Base-by-base conservation (phyloP, 2,888 invertebrate genomes). In the Anthrax anthrax region DNA sequence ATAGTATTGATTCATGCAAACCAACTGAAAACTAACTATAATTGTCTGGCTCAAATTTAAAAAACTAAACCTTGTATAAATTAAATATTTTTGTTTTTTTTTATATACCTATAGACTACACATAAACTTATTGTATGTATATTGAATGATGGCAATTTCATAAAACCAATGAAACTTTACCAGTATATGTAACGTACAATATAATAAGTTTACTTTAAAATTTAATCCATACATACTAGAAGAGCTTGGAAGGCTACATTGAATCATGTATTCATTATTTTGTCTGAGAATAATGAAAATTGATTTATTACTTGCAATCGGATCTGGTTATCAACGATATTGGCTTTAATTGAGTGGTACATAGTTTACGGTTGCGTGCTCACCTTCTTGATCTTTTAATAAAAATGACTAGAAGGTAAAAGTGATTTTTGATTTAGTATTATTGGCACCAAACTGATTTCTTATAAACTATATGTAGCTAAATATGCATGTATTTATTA, bases 401-500 rank as follows among this genome's bases (percentile, higher is more conserved):
- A 23, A 51, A 50, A 52, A 52, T 53, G 53, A 52, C 52, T 53
- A 47, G 50, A 48, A 49, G 53, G 53, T 53, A 53, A 53, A 53
- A 53, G 53, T 53, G 53, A 53, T 53, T 53, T 53, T 53, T 53
- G 53, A 53, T 53, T 53, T 53, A 53, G 53, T 53, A 50, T 53
- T 53, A 53, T 53, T 53, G 52, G 53, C 52, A 53, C 50, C 51
- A 51, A 52, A 52, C 50, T 48, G 49, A 52, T 53, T 44, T 44
- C 39, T 40, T 34, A 19, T 23, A 23, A 23, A n/a, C n/a, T n/a
- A n/a, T n/a, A n/a, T 37, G 27, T 39, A 39, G 44, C 39, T 44
- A 47, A 47, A 47, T 44, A 53, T 50, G 50, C 39, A 29, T 50
- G 49, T 34, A 44, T 43, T 16, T 38, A 18, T 43, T 39, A 42